phyloP scores from a whole-genome alignment of 2,797 vertebrate species.

The Lutra lutra region DNA sequence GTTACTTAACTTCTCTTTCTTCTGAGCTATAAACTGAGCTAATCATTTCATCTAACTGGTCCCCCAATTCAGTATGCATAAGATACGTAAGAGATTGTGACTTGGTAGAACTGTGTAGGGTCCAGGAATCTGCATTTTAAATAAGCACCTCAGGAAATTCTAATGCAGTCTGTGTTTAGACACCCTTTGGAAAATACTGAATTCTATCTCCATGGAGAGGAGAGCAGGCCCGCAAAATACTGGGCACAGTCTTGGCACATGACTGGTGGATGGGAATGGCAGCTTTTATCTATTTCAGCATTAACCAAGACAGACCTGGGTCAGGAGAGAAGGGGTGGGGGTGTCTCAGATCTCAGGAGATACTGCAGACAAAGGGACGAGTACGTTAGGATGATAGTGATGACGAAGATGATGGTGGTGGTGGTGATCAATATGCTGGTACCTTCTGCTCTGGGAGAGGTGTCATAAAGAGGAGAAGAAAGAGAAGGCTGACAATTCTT shows the following conservation, averaged over 20 bases:
- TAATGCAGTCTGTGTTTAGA: neutral
- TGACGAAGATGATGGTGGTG: neutral
- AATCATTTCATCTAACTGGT: neutral
- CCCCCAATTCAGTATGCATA: neutral
- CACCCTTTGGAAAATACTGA: neutral
- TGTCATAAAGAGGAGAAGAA: neutral
- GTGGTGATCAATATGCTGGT: too few relatives aligned
- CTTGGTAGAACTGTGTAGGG: neutral
- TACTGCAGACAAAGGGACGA: neutral
- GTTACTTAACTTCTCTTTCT: neutral
- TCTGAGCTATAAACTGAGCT: neutral
- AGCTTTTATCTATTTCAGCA: neutral
- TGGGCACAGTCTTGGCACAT: neutral
- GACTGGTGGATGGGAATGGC: neutral
- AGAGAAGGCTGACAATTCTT: neutral
- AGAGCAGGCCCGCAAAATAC: neutral
- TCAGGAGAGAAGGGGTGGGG: neutral
- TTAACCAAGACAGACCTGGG: neutral
- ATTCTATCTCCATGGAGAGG: neutral
- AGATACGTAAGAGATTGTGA: neutral
- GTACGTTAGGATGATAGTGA: neutral
- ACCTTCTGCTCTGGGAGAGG: neutral
- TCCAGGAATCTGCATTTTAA: neutral
- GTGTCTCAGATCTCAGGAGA: neutral
- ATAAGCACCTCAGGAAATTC: neutral